Conservation (phyloP, 2,888 invertebrate genomes). For the Harpagoxenus sublaevis region DNA sequence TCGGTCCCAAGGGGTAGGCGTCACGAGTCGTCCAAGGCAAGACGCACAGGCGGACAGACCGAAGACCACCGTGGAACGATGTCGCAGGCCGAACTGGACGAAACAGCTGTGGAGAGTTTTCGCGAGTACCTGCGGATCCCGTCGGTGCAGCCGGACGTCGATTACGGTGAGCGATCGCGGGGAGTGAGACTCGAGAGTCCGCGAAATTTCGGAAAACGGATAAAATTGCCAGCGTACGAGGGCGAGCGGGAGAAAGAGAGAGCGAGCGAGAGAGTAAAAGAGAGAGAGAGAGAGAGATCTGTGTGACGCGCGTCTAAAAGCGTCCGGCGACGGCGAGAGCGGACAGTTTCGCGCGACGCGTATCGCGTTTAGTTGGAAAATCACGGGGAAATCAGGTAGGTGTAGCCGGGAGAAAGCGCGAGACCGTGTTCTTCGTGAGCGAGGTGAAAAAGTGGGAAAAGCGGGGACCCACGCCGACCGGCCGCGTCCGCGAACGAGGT, state of each 20-base stretch:
- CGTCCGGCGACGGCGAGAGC: neutral
- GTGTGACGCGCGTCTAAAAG: slow-evolving; percentile 24
- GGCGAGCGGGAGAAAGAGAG: neutral
- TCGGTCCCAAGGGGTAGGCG: neutral
- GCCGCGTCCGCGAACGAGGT: slow-evolving; percentile 68
- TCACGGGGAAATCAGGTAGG: neutral
- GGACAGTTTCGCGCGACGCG: neutral
- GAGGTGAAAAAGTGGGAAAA: neutral
- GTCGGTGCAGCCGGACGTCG: slow-evolving; percentile 94
- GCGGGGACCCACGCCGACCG: slow-evolving; percentile 18
- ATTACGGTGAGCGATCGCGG: slow-evolving; percentile 91
- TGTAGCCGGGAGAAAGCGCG: neutral
- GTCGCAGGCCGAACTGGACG: slow-evolving; percentile 80
- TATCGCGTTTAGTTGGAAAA: neutral
- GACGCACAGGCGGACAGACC: slow-evolving; percentile 41
- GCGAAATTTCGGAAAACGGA: neutral
- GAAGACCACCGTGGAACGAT: slow-evolving; percentile 71
- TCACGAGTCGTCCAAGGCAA: too few relatives aligned
- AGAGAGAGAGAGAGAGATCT: neutral
- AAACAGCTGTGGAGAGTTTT: slow-evolving; percentile 91
- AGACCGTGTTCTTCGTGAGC: neutral
- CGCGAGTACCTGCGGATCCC: slow-evolving; percentile 95
- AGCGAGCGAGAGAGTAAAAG: neutral
- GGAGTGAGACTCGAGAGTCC: neutral
- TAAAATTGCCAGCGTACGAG: neutral